A percentile compares a stretch with the other conserved stretches of the same genome.
Conservation (phyloP, 1,140 invertebrate genomes). For the Drosophila nigrodunni region DNA sequence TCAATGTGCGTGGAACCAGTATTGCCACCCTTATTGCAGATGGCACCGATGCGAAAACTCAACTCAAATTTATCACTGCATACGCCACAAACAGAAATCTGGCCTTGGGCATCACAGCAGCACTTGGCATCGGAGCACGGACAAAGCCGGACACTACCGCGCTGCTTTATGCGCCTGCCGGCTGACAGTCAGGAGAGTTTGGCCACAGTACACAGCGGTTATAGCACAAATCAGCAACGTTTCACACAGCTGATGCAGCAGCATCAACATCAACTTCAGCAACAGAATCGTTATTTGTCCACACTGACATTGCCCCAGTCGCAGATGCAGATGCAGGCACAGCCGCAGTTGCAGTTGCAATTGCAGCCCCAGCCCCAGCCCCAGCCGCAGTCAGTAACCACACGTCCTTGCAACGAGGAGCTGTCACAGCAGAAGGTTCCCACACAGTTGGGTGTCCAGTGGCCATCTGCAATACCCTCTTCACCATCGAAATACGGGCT, state of each 20-base stretch:
- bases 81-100: conserved; percentile 47
- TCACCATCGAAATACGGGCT: conserved; percentile 73
- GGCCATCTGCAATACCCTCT: conserved; percentile 79
- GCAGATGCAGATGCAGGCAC: conserved; percentile 49
- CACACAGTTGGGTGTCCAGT: conserved; percentile 59
- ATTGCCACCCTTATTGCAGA: neutral
- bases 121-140: conserved; percentile 47
- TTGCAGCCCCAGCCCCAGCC: too few relatives aligned
- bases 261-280: conserved; percentile 54
- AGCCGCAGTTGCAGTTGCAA: neutral
- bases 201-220: conserved; percentile 60
- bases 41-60: conserved; percentile 48
- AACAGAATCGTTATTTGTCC: conserved; percentile 63
- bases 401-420: conserved; percentile 31
- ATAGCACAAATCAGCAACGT: conserved; percentile 56
- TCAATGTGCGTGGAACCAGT: conserved; percentile 36
- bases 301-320: conserved; percentile 61
- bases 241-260: conserved; percentile 58
- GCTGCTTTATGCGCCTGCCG: conserved; percentile 72
- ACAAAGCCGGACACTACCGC: conserved; percentile 78
- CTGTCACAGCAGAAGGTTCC: conserved; percentile 8
- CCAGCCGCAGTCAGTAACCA: too few relatives aligned
- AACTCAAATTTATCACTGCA: conserved; percentile 79
- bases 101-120: conserved; percentile 45
- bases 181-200: conserved; percentile 66